phyloP scores from a whole-genome alignment of 30 jellyfish, hydroid and myxozoan genomes.

The Turritopsis dohrnii region DNA sequence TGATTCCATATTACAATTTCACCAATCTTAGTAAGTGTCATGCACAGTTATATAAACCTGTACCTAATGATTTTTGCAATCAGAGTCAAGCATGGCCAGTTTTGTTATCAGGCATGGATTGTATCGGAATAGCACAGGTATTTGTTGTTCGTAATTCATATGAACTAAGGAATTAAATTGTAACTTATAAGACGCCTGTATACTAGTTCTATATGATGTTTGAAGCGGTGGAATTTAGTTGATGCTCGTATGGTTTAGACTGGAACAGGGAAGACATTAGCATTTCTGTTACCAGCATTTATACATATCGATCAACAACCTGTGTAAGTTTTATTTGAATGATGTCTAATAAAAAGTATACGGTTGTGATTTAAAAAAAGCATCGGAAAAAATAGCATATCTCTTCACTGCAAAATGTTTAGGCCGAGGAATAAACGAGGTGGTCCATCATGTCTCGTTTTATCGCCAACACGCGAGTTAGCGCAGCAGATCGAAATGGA shows the following conservation, averaged over 20 bases:
- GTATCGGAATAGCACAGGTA: slow-evolving; percentile 99
- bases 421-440: slow-evolving; percentile 78
- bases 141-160: background rate
- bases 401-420: no score
- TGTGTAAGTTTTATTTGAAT: slow-evolving; percentile 31
- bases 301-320: slow-evolving; percentile 89
- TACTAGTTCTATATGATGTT: background rate
- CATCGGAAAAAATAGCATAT: background rate
- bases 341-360: background rate
- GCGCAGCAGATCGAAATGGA: slow-evolving; percentile 98
- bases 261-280: slow-evolving; percentile 99
- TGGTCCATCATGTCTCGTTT: slow-evolving; percentile 94
- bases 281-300: slow-evolving; percentile 97
- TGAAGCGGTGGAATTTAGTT: background rate
- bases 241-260: slow-evolving; percentile 49
- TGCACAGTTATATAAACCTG: no score
- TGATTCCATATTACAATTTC: background rate
- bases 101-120: slow-evolving; percentile 77
- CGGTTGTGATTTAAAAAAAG: background rate
- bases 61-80: background rate
- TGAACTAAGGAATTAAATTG: no score
- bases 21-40: no score
- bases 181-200: background rate
- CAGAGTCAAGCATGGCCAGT: slow-evolving; percentile 99
- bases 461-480: slow-evolving; percentile 98